Evolutionary conservation across 2,888 invertebrate genomes (phyloP).

Genomic region (Pocota personata): DNA sequence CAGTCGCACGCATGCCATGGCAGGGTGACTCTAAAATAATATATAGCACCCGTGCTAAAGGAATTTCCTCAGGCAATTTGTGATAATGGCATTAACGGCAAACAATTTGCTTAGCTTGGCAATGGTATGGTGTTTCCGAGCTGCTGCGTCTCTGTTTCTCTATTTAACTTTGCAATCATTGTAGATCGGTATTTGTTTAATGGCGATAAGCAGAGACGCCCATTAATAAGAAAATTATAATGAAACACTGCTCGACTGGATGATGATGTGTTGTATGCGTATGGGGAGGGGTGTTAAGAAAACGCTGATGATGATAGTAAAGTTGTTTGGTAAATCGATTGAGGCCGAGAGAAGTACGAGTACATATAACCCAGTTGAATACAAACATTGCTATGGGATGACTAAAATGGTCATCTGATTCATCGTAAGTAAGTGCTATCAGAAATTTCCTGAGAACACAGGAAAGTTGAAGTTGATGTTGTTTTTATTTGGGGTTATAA

Average conservation of each 20-base stretch:
- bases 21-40: constrained; percentile 45
- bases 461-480: background rate
- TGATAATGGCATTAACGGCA: constrained; percentile 66
- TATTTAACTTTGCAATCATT: constrained; percentile 38
- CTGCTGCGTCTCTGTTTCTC: background rate
- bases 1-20: constrained; percentile 42
- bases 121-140: background rate
- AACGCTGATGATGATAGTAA: background rate
- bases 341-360: too few species aligned
- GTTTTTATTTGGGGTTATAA: background rate
- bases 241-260: constrained; percentile 23
- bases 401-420: constrained; percentile 16
- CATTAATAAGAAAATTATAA: constrained; percentile 65
- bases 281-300: background rate
- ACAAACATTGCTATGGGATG: background rate
- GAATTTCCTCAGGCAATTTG: constrained; percentile 57
- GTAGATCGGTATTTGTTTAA: constrained; percentile 64
- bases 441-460: background rate
- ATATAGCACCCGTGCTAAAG: constrained; percentile 32
- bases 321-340: background rate
- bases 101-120: constrained; percentile 48
- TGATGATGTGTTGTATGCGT: constrained; percentile 3
- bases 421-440: constrained; percentile 2
- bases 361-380: background rate
- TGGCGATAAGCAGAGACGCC: constrained; percentile 66